These are phyloP conservation scores for Crocuta crocuta DNA, from an alignment of 2,113 vertebrate genomes.

Conservation along the genomic window DNA sequence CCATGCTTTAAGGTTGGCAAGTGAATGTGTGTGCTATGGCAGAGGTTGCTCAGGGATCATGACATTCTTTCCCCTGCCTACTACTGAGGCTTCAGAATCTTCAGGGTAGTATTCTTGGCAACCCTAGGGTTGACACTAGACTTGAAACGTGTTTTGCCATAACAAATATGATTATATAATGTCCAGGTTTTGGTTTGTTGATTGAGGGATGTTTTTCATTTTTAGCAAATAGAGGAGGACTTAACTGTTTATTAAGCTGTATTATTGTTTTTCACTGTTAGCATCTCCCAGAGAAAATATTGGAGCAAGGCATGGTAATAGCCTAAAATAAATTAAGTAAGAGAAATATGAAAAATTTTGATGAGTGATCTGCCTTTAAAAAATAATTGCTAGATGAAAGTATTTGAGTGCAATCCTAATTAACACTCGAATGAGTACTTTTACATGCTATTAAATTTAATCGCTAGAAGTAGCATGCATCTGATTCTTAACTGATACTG, in stretches of 20 bases:
- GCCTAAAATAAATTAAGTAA: background rate
- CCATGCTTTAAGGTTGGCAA: background rate
- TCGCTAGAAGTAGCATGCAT: background rate
- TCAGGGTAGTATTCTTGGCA: background rate
- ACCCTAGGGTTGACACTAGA: background rate
- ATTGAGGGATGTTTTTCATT: background rate
- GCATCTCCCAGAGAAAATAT: background rate
- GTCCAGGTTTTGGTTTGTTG: background rate
- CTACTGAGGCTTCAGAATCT: background rate
- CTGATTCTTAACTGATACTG: background rate
- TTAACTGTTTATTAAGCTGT: background rate
- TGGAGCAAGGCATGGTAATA: background rate
- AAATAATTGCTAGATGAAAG: background rate
- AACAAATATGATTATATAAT: background rate
- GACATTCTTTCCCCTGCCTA: background rate
- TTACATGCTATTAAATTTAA: background rate
- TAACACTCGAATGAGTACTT: background rate
- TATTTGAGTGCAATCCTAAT: background rate
- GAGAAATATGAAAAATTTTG: background rate
- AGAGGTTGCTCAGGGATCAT: background rate
- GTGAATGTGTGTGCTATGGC: background rate
- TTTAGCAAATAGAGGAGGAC: background rate
- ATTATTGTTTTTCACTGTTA: background rate
- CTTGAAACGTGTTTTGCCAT: background rate
- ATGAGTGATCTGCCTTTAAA: background rate